Base-by-base conservation (phyloP, 2,113 vertebrate genomes). In the Porphyrio hochstetteri region DNA sequence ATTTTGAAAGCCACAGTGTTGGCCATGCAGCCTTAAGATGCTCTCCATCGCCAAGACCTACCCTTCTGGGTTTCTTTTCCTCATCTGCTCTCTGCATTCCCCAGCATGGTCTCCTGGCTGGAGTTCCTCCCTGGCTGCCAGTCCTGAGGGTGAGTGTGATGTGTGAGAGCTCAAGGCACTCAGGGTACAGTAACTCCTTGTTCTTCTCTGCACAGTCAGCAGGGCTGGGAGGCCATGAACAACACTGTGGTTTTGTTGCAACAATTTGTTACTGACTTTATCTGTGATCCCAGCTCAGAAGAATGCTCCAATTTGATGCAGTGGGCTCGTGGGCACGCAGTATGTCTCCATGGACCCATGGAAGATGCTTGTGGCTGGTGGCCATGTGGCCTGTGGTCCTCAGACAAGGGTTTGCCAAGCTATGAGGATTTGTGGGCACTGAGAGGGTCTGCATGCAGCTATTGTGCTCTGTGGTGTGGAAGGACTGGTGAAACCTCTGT, bases 191-290 rank as follows among this genome's bases (percentile, higher is more conserved):
- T 60, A 33, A 52, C 40, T 88, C 65, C 93, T 94, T 97, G 80
- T 95, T 95, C 40, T 50, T 75, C 52, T 74, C 65, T 84, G 88
- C 60, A 11, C 82, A 72, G 90, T 93, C 93, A 96, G 95, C 95
- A 87, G 4, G 3, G 72, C 36, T 93, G 48, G 80, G 31, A 5
- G 36, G 70, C 92, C 65, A 72, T 20, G 15, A 94, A 67, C 92
- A 93, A 59, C 93, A 56, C 63, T 80, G 90, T 90, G 92, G 82
- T 88, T 96, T 95, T 64, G 29, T 81, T 1, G 1, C 83, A 55
- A 65, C 61, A 75, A 85, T 67, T 64, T 5, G 1, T 36, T 69
- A 48, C 86, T 67, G 69, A 64, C 74, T 77, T 95, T 35, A 23
- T 87, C 78, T 46, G 74, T 94, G 96, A 95, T 89, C 35, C 88